Conservation (phyloP, 2,888 invertebrate species). For the Meteorus colon region DNA sequence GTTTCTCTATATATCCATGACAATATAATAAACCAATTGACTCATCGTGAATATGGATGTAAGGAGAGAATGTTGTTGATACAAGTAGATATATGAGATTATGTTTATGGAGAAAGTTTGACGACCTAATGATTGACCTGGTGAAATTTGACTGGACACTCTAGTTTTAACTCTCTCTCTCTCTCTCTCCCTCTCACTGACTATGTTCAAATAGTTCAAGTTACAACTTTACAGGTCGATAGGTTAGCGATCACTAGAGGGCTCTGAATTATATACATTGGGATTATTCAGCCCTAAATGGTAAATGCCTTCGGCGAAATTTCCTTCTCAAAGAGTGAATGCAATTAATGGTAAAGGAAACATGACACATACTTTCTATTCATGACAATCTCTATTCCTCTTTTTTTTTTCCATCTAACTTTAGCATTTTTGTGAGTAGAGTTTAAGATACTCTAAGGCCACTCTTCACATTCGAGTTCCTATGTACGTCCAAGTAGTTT, state of each 20-base stretch:
- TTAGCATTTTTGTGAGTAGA: too few relatives aligned
- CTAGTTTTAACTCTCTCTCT: neutral
- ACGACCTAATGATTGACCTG: neutral
- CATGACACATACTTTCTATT: too few relatives aligned
- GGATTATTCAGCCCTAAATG: neutral
- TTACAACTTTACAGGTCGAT: conserved; percentile 2
- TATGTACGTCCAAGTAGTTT: too few relatives aligned
- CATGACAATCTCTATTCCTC: too few relatives aligned
- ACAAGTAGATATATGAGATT: neutral
- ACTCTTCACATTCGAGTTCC: too few relatives aligned
- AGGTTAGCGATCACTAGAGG: neutral
- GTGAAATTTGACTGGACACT: neutral
- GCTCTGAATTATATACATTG: neutral
- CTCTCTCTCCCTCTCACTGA: neutral
- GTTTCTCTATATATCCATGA: too few relatives aligned
- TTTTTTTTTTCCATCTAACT: too few relatives aligned
- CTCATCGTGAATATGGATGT: neutral
- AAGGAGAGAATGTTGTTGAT: neutral
- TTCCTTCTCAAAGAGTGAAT: too few relatives aligned
- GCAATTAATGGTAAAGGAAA: too few relatives aligned
- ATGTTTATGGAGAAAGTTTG: neutral
- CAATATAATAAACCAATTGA: too few relatives aligned
- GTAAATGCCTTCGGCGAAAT: too few relatives aligned
- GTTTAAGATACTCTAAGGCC: too few relatives aligned
- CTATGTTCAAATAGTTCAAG: neutral